These are phyloP conservation scores for Anniella stebbinsi DNA, from an alignment of 2,797 vertebrate genomes.

Conservation along the genomic window DNA sequence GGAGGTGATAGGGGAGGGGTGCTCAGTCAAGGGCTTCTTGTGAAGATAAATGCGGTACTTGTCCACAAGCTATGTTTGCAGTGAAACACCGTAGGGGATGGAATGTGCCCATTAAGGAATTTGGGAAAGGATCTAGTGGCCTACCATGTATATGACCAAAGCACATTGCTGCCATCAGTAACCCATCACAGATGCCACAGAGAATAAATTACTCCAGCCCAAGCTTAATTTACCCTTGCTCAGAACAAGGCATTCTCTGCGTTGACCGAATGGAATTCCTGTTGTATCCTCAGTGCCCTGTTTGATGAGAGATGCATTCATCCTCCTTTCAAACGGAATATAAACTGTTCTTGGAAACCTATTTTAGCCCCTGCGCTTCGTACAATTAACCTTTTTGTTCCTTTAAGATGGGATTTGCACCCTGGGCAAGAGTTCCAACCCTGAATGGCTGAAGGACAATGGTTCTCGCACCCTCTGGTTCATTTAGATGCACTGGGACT, in stretches of 20 bases:
- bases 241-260: constrained; percentile 61
- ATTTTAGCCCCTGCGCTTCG: constrained; percentile 70
- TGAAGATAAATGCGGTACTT: not conserved
- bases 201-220: fast-evolving
- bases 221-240: constrained; percentile 61
- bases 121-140: constrained; percentile 3
- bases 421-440: constrained; percentile 71
- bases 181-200: constrained; percentile 9
- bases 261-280: constrained; percentile 57
- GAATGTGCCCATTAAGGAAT: not conserved
- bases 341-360: constrained; percentile 74
- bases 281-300: constrained; percentile 17
- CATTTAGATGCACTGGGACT: constrained; percentile 1
- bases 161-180: not conserved
- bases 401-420: constrained; percentile 69
- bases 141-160: constrained; percentile 19
- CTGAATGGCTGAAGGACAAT: constrained; percentile 49
- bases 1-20: not conserved
- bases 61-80: not conserved
- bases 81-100: not conserved
- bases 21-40: not conserved
- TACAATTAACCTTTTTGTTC: constrained; percentile 76
- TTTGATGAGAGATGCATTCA: constrained; percentile 73
- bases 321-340: constrained; percentile 69
- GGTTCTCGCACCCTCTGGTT: constrained; percentile 55